phyloP scores from a whole-genome alignment of 2,888 invertebrate genomes.

The Pandemis corylana region DNA sequence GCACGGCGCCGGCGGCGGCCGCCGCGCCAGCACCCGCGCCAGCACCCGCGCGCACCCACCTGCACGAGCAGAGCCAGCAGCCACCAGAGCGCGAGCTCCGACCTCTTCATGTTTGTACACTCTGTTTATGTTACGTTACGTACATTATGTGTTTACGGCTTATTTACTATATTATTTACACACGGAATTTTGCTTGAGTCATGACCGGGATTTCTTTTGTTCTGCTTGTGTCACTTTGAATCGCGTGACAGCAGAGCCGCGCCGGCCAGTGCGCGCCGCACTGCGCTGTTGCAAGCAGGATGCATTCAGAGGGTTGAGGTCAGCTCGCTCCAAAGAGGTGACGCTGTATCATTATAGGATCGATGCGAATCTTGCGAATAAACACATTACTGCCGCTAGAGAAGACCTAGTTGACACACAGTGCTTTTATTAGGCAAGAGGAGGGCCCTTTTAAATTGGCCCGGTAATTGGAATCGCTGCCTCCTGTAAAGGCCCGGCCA shows the following conservation, averaged over 20 bases:
- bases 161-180: constrained; percentile 51
- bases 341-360: too few species aligned
- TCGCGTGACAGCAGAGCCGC: constrained; percentile 5
- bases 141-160: constrained; percentile 49
- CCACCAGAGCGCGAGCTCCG: constrained; percentile 62
- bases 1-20: background rate
- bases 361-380: too few species aligned
- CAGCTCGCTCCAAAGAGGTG: background rate
- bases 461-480: too few species aligned
- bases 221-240: constrained; percentile 49
- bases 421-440: too few species aligned
- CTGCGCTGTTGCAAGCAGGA: background rate
- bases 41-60: constrained; percentile 51
- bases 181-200: constrained; percentile 63
- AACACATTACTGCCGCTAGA: too few species aligned
- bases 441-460: too few species aligned
- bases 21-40: background rate
- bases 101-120: constrained; percentile 63
- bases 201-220: constrained; percentile 70
- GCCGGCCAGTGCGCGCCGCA: constrained; percentile 37
- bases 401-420: too few species aligned
- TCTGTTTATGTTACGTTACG: constrained; percentile 15
- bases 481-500: too few species aligned
- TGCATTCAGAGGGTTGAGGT: background rate
- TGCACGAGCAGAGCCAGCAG: constrained; percentile 68